Evolutionary conservation across 2,797 vertebrate genomes (phyloP), one percentile per base, ranked within the genome.

Genomic region (Clangula hyemalis): DNA sequence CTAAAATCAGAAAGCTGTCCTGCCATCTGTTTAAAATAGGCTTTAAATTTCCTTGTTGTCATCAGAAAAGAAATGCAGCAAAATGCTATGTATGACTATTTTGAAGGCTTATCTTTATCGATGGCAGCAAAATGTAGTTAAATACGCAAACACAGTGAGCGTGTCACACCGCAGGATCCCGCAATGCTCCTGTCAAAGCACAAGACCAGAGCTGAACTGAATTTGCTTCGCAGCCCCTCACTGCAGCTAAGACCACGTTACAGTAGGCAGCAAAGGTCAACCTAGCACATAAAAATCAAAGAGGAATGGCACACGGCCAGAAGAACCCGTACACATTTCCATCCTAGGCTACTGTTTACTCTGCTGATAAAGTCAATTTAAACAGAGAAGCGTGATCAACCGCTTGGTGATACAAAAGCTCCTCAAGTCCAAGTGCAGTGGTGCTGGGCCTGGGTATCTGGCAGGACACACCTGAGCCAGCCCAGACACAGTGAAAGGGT

Each of bases 1-100:
- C 27, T 62, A 86, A 60, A 69, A 90, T n/a, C 61, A 92, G 78
- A 93, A 92, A 89, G 69, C 58, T 87, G 69, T 58, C 61, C 84
- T 80, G 34, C 62, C 81, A 89, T 80, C 81, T 89, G 85, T 36
- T 91, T 75, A 75, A 65, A 90, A 85, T 32, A 73, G 28, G 36
- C 28, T 74, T 77, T 73, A 38, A 3, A 20, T 75, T 69, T 39
- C 36, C 27, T 64, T 60, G 16, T 6, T 71, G 18, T 28, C 73
- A 81, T 3, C 47, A 85, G 34, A 47, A 79, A 73, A 82, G 43
- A 65, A 39, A 51, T 21, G 43, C 0, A 53, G 38, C 27, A 73
- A 70, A 93, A 79, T n/a, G 32, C 39, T 57, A 12, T 0, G 6
- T 28, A 66, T 39, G 8, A 80, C 57, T 18, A 65, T 32, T 87